Conservation (phyloP, 2,113 vertebrate genomes). For the Scophthalmus maximus region DNA sequence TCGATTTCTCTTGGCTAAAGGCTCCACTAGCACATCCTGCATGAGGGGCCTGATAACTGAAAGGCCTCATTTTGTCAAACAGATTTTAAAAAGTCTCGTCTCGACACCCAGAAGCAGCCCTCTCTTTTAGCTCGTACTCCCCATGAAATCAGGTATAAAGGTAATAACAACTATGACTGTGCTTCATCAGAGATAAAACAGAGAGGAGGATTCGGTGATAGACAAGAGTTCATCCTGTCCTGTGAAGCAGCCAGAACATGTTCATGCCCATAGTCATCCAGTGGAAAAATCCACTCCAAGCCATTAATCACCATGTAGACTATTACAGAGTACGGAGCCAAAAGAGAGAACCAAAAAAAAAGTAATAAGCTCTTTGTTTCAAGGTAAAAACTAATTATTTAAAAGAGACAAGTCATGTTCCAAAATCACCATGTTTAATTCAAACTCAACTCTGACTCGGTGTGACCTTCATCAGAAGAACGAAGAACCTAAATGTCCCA, state of each 20-base stretch:
- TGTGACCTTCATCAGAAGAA: conserved; percentile 26
- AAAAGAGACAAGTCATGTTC: conserved; percentile 3
- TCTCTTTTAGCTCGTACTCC: neutral
- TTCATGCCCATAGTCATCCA: conserved; percentile 54
- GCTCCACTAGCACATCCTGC: neutral
- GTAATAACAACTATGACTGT: neutral
- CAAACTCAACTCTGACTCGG: conserved; percentile 8
- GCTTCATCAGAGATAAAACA: conserved; percentile 20
- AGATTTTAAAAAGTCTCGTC: neutral
- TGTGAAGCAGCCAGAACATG: conserved; percentile 55
- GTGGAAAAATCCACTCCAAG: conserved; percentile 63
- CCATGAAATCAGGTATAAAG: conserved; percentile 1
- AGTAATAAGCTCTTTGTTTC: no score
- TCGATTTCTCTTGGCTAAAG: neutral
- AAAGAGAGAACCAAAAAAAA: conserved; percentile 25
- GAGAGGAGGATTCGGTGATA: conserved; percentile 19
- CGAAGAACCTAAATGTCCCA: no score
- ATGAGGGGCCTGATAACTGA: conserved; percentile 1
- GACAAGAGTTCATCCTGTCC: conserved; percentile 46
- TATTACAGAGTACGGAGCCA: neutral
- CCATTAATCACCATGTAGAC: conserved; percentile 55
- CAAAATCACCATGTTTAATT: conserved; percentile 9
- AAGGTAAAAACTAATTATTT: conserved; percentile 12
- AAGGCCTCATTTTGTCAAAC: neutral
- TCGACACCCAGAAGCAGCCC: neutral